Conservation (phyloP, 1,140 invertebrate species). For the Brachionus rotundiformis region DNA sequence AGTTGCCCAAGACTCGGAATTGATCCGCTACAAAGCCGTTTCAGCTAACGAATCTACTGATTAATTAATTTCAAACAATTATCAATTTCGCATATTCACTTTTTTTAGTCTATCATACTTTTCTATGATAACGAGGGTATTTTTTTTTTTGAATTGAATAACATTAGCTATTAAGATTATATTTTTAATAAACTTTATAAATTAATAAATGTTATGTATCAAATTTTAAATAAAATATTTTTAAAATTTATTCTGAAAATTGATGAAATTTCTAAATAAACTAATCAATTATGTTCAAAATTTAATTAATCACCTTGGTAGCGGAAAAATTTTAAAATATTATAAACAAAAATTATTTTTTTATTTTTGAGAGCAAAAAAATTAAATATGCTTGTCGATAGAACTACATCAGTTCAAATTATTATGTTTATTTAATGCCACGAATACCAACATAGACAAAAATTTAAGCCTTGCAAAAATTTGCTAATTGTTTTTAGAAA, state of each 20-base stretch:
- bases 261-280: too few relatives aligned
- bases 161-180: background rate
- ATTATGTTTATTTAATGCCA: background rate
- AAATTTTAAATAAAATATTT: background rate
- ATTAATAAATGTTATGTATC: conserved; percentile 11
- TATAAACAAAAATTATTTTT: too few relatives aligned
- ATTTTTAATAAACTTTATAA: conserved; percentile 5
- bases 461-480: background rate
- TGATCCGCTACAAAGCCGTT: background rate
- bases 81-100: background rate
- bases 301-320: too few relatives aligned
- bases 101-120: conserved; percentile 11
- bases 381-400: background rate
- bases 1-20: background rate
- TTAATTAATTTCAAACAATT: background rate
- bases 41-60: background rate
- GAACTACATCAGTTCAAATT: background rate
- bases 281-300: too few relatives aligned
- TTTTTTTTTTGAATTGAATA: background rate
- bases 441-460: background rate
- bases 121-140: background rate
- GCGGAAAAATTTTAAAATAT: too few relatives aligned
- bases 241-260: too few relatives aligned
- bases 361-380: too few relatives aligned
- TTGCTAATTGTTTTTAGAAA: background rate